Base-by-base conservation (phyloP, 1,140 invertebrate species). In the Wasmannia auropunctata region DNA sequence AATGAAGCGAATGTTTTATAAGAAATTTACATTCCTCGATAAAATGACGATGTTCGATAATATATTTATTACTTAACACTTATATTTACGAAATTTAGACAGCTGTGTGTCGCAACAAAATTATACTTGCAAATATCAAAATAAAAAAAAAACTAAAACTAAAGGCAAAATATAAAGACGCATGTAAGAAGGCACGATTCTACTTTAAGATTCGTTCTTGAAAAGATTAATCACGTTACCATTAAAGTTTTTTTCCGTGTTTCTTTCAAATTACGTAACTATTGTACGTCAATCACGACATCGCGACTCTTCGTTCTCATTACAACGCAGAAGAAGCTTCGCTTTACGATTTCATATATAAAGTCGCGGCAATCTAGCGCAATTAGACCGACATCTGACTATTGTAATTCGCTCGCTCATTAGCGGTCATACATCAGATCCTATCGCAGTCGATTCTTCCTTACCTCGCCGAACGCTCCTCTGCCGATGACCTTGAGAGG, bases 401-500 rank as follows among this genome's bases (percentile, higher is more conserved):
- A 16, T 37, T 8, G 40, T 28, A 22, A 46, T 7, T 67, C n/a
- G 76, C 31, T 80, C 28, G 76, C 4, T 51, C 25, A 37, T 80
- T 69, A 56, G 19, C 19, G 40, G 11, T 62, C 40, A 11, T 25
- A 34, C 22, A 37, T 22, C 28, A 14, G 34, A 22, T 40, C n/a
- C n/a, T n/a, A n/a, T n/a, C n/a, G n/a, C n/a, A n/a, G 69, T 80
- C 62, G 16, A 40, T 56, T 1, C 4, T 63, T 60, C 56, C 70
- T 94, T 93, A 97, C 97, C 96, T 99, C 99, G 65, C 99, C 99
- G 95, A 99, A 99, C 37, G 99, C 99, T 77, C 99, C 99, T 93
- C 98, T 96, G 19, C 99, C 99, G 90, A 98, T 98, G 31, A 99
- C 98, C 96, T 99, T 99, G 28, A 99, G 96, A 16, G 99, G 98